Base-by-base conservation (phyloP, 2,113 vertebrate genomes). In the Pyrgilauda ruficollis region DNA sequence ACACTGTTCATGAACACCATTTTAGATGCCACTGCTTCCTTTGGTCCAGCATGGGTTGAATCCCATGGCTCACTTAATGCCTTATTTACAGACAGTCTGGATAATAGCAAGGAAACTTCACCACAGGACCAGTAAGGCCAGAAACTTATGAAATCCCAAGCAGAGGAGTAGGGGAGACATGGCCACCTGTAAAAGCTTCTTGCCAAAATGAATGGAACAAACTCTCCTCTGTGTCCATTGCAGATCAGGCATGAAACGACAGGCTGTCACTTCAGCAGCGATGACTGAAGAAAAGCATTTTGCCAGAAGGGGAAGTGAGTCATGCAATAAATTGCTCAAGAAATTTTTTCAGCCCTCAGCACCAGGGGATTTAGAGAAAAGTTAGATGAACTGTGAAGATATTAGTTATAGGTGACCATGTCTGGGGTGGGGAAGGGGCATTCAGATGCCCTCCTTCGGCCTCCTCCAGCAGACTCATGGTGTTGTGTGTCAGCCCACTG, bases 281-380 rank as follows among this genome's bases (percentile, higher is more conserved):
- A 44, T 56, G 84, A 64, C 87, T 55, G 58, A 74, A 70, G 33
- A 43, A 66, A 81, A 84, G 21, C 24, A 53, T 90, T 87, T 90
- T 86, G 80, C 59, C 49, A 80, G 92, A 76, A 83, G 30, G 58
- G 58, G 44, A 50, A 83, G 33, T 41, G 72, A 90, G 61, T 72
- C 75, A 76, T 76, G 53, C 67, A 72, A 66, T 63, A 86, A 80
- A 64, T 73, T 52, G 33, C 58, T 93, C 58, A 68, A 76, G 27
- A 82, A 43, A 22, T 30, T 35, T 78, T 78, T 88, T 88, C 61
- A 90, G 61, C 39, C 27, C n/a, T 80, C 37, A 39, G 50, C 61
- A 78, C 19, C 47, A 85, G 35, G 31, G 19, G 30, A 72, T 83
- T 82, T 83, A 90, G 33, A 79, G 39, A 90, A 93, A 92, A 79